Percentiles rank a stretch among this genome's conserved stretches.
These are phyloP conservation scores for Ceratosolen fusciceps DNA, from an alignment of 1,140 invertebrate genomes.

Conservation along the genomic window DNA sequence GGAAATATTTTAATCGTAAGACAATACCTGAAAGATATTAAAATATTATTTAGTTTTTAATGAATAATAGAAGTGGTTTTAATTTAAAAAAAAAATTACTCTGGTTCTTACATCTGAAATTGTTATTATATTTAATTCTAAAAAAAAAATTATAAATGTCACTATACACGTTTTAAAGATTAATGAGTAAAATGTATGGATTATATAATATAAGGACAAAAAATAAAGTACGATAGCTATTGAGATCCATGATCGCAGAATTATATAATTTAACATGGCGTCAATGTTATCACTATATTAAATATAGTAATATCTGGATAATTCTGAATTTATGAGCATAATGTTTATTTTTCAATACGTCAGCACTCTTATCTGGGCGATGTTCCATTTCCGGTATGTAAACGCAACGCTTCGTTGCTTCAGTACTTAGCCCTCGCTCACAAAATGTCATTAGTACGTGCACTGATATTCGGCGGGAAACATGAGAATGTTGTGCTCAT, in stretches of 20 bases:
- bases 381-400: constrained; percentile 2
- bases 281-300: background rate
- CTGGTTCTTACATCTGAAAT: too few species aligned
- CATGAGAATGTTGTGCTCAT: background rate
- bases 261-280: background rate
- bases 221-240: background rate
- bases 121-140: too few species aligned
- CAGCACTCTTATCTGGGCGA: constrained; percentile 9
- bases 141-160: too few species aligned
- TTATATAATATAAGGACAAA: too few species aligned
- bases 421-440: background rate
- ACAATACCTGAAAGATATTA: too few species aligned
- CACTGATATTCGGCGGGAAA: background rate
- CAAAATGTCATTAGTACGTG: constrained; percentile 6
- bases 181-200: too few species aligned
- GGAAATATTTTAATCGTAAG: too few species aligned
- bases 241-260: background rate
- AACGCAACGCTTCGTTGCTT: background rate
- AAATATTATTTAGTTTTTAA: too few species aligned
- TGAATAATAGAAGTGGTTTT: too few species aligned
- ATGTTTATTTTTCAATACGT: constrained; percentile 17
- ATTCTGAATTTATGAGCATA: background rate
- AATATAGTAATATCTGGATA: background rate
- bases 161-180: too few species aligned
- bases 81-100: too few species aligned